Conservation (phyloP, 2,113 vertebrate species). For the Salvelinus namaycush region DNA sequence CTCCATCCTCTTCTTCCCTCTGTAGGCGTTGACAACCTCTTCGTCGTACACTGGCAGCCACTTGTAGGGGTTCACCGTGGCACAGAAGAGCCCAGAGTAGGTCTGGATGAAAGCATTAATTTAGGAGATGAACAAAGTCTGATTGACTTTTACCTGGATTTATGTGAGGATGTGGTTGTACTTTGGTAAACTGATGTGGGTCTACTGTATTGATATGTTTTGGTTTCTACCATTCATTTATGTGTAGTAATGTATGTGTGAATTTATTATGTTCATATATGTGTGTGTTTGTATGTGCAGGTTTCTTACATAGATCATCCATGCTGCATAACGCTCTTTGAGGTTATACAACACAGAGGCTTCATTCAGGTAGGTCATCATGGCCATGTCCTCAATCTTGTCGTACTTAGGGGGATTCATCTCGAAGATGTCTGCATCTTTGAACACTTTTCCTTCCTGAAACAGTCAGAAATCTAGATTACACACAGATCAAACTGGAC, state of each 20-base stretch:
- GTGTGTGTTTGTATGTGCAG: neutral
- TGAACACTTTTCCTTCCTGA: neutral
- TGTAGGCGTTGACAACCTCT: conserved; percentile 7
- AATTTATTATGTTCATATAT: neutral
- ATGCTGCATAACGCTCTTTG: conserved; percentile 82
- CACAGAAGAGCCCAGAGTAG: conserved; percentile 11
- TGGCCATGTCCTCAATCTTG: conserved; percentile 76
- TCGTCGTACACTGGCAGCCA: neutral
- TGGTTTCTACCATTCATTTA: neutral
- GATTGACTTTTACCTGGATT: neutral
- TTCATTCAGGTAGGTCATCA: conserved; percentile 79
- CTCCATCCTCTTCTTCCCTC: conserved; percentile 7
- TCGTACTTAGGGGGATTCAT: conserved; percentile 21
- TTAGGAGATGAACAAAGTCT: neutral
- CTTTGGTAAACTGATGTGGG: no score
- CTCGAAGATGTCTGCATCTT: neutral
- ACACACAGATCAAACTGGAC: no score
- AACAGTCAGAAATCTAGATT: neutral
- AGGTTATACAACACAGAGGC: conserved; percentile 78
- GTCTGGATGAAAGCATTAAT: neutral
- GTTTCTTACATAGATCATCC: conserved; percentile 83
- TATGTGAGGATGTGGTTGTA: neutral
- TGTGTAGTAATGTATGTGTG: neutral
- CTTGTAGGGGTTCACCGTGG: conserved; percentile 11
- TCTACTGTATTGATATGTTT: neutral